A percentile compares a stretch with the other conserved stretches of the same genome.
Evolutionary conservation across 2,888 invertebrate species (phyloP).

Genomic region (Siphlonurus alternatus): DNA sequence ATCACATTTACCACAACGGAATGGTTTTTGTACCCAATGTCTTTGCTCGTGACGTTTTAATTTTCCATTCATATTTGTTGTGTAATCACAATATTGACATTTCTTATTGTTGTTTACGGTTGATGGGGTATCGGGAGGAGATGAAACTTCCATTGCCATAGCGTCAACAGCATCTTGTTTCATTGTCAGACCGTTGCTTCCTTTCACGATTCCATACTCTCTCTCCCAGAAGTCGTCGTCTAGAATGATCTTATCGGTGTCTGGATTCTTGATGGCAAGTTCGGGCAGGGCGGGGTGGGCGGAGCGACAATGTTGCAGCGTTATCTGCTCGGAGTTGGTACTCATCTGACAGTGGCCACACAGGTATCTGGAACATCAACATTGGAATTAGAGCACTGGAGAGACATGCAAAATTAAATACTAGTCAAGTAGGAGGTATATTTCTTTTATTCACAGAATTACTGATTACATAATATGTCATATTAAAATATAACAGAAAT

Average conservation of each 20-base stretch:
- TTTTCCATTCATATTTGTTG: not conserved
- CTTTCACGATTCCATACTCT: not conserved
- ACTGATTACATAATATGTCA: too few relatives aligned
- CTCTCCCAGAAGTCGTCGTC: not conserved
- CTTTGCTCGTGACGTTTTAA: not conserved
- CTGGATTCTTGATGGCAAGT: not conserved
- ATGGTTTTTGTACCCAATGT: not conserved
- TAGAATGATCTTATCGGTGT: not conserved
- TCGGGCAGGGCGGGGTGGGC: not conserved
- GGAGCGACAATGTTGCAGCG: not conserved
- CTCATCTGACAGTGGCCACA: not conserved
- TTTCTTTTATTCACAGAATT: too few relatives aligned
- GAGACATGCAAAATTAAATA: too few relatives aligned
- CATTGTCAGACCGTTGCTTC: not conserved
- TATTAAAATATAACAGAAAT: too few relatives aligned
- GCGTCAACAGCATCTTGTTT: not conserved
- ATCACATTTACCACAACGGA: not conserved
- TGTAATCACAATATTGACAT: not conserved
- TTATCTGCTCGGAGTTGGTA: constrained; percentile 1
- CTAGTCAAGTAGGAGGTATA: too few relatives aligned
- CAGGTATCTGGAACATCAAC: not conserved
- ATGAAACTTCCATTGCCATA: not conserved
- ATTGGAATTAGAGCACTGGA: too few relatives aligned
- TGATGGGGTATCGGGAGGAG: not conserved
- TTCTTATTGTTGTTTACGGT: not conserved